Percentiles rank a stretch among this genome's conserved stretches.
Conservation (phyloP, 2,113 vertebrate genomes). For the Aegypius monachus region DNA sequence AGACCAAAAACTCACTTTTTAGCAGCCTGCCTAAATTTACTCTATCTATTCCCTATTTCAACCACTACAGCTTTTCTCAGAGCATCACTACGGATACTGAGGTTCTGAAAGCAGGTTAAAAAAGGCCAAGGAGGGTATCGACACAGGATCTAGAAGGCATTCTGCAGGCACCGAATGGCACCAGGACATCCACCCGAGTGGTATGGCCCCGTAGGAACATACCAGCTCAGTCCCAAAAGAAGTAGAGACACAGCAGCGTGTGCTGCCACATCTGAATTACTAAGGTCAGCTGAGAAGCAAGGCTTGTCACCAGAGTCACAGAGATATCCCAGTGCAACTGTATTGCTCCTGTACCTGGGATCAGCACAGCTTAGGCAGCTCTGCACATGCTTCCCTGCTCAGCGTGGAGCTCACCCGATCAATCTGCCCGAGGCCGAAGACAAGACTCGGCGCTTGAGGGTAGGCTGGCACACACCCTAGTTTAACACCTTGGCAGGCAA, state of each 20-base stretch:
- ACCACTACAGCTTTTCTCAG: not conserved
- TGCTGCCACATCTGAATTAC: not conserved
- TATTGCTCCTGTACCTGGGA: not conserved
- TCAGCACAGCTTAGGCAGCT: not conserved
- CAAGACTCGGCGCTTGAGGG: rapidly evolving
- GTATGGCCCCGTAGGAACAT: rapidly evolving
- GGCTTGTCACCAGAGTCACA: not conserved
- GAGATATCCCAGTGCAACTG: not conserved
- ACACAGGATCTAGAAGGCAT: not conserved
- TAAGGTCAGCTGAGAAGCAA: not conserved
- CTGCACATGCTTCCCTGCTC: not conserved
- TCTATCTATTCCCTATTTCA: not conserved
- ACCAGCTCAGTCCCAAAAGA: not conserved
- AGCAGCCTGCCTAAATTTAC: not conserved
- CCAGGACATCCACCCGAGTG: rapidly evolving
- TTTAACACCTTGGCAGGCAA: rapidly evolving
- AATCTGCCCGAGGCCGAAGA: not conserved
- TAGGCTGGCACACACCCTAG: not conserved
- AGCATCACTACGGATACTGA: not conserved
- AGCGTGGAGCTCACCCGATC: not conserved
- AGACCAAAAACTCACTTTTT: not conserved
- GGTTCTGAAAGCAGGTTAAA: not conserved
- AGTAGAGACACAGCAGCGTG: rapidly evolving
- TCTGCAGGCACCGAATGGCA: not conserved
- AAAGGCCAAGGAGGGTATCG: not conserved